These are phyloP conservation scores for Apeltes quadracus DNA, from an alignment of 2,113 vertebrate genomes.

Conservation along the genomic window DNA sequence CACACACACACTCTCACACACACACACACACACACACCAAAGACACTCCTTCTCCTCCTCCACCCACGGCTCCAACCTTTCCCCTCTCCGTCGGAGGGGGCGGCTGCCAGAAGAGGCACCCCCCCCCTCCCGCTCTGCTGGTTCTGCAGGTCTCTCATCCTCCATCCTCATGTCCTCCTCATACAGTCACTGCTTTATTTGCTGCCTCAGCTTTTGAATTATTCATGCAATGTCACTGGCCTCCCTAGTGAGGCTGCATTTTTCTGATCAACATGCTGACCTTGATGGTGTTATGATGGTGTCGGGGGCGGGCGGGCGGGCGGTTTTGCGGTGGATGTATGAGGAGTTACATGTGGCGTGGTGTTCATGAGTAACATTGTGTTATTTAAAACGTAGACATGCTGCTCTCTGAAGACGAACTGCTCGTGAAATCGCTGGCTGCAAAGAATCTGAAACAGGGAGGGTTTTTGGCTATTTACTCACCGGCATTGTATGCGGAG, in stretches of 20 bases:
- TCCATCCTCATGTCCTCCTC: constrained; percentile 7
- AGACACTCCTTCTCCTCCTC: constrained; percentile 8
- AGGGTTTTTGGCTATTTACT: constrained; percentile 14
- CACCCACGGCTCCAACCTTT: constrained; percentile 36
- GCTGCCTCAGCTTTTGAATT: constrained; percentile 54
- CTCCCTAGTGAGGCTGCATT: constrained; percentile 31
- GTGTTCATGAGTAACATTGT: constrained; percentile 10
- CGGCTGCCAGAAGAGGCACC: neutral
- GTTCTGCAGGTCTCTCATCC: constrained; percentile 27
- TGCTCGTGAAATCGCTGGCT: constrained; percentile 25
- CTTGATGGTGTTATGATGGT: constrained; percentile 15
- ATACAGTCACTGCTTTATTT: constrained; percentile 16
- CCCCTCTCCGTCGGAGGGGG: neutral
- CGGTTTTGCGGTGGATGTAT: constrained; percentile 3
- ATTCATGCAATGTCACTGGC: constrained; percentile 56
- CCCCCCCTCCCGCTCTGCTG: constrained; percentile 35
- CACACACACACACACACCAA: no score
- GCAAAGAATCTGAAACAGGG: constrained; percentile 12
- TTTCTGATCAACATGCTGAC: constrained; percentile 35
- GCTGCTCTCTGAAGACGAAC: constrained; percentile 10
- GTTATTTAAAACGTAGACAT: constrained; percentile 6
- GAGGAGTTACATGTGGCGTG: neutral
- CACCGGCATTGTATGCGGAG: constrained; percentile 54
- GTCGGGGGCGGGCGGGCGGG: neutral
- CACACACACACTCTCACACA: constrained; percentile 12